Conservation (phyloP, 2,797 vertebrate genomes). For the Vireo griseus region DNA sequence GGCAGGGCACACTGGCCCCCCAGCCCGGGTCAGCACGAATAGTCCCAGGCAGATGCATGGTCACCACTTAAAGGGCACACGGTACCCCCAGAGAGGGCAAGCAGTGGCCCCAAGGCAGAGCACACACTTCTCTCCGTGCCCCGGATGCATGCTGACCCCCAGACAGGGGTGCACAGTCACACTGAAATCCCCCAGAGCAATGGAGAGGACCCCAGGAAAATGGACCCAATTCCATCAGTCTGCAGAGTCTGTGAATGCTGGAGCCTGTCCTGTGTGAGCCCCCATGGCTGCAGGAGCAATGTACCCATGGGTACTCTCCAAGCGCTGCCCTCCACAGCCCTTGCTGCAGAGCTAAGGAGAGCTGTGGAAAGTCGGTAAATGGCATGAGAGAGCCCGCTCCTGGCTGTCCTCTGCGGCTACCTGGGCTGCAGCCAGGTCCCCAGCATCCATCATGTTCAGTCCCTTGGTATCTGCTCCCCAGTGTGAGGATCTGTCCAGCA, state of each 20-base stretch:
- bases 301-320: accelerated
- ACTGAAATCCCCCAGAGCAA: accelerated
- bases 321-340: accelerated
- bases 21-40: accelerated
- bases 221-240: background rate
- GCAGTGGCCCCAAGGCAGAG: background rate
- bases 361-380: background rate
- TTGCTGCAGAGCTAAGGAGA: background rate
- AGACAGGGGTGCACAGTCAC: background rate
- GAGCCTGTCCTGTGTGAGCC: background rate
- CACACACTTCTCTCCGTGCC: background rate
- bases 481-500: accelerated
- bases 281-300: accelerated
- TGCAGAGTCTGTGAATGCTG: background rate
- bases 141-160: accelerated
- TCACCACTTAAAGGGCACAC: too few species aligned
- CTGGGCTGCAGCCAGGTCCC: background rate
- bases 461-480: background rate
- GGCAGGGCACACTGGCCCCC: background rate
- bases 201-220: background rate
- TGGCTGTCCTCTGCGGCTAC: accelerated
- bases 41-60: too few species aligned
- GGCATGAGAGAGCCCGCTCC: background rate
- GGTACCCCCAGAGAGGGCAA: background rate
- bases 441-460: accelerated